A percentile compares a stretch with the other conserved stretches of the same genome.
phyloP scores from a whole-genome alignment of 2,888 invertebrate genomes.

The Cylindroiulus punctatus region DNA sequence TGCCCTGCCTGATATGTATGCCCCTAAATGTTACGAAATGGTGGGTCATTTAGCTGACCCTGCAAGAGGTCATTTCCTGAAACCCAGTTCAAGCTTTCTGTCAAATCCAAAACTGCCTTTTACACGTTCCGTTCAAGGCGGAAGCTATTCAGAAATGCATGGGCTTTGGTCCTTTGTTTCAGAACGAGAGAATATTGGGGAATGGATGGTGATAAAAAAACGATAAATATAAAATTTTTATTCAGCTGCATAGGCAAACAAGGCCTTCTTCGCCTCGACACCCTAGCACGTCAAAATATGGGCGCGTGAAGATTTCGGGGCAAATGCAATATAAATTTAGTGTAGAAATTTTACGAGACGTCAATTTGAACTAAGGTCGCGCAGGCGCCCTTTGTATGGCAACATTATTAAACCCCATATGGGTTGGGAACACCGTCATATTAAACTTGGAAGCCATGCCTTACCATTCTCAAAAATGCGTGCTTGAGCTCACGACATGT shows the following conservation, averaged over 20 bases:
- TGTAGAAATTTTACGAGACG: slow-evolving; percentile 36
- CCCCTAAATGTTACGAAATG: no score
- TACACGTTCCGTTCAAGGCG: not conserved
- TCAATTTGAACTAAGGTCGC: slow-evolving; percentile 29
- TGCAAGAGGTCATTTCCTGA: not conserved
- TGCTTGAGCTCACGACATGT: not conserved
- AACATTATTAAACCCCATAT: slow-evolving; percentile 24
- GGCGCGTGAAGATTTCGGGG: not conserved
- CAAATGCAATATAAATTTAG: slow-evolving; percentile 30
- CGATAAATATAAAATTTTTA: slow-evolving; percentile 34
- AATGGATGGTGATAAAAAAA: slow-evolving; percentile 2
- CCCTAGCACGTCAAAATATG: not conserved
- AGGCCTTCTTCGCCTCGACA: not conserved
- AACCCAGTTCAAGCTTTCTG: not conserved
- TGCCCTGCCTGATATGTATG: no score
- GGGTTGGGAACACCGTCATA: not conserved
- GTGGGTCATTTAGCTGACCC: not conserved
- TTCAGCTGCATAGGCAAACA: slow-evolving; percentile 34
- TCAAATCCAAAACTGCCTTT: not conserved
- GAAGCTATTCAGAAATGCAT: slow-evolving; percentile 15
- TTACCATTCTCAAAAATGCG: not conserved
- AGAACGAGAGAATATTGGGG: not conserved
- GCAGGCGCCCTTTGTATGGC: not conserved
- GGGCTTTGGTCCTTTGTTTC: slow-evolving; percentile 11
- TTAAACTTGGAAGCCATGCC: not conserved